Percentiles rank a stretch among this genome's conserved stretches.
phyloP scores from a whole-genome alignment of 2,888 invertebrate genomes.

The Lepas anatifera region DNA sequence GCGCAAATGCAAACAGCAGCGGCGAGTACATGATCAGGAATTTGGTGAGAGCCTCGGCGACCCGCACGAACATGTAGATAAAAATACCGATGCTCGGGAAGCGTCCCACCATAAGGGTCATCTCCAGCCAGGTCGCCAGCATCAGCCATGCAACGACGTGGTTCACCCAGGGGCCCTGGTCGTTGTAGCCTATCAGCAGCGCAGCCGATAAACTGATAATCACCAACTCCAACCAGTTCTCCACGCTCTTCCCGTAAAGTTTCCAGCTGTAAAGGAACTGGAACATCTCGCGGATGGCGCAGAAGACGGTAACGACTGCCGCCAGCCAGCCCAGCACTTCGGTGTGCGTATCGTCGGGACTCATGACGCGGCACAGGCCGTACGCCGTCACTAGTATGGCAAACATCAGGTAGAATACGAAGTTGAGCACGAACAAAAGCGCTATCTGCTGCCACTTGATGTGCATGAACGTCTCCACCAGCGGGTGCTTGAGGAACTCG shows the following conservation, averaged over 20 bases:
- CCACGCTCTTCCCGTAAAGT: conserved; percentile 41
- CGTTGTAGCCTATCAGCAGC: conserved; percentile 32
- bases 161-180: conserved; percentile 32
- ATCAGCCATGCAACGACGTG: conserved; percentile 43
- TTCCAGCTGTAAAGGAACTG: conserved; percentile 41
- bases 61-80: conserved; percentile 47
- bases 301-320: not conserved
- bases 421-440: conserved; percentile 42
- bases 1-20: conserved; percentile 43
- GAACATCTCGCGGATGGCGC: conserved; percentile 27
- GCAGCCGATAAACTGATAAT: conserved; percentile 38
- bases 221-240: conserved; percentile 45
- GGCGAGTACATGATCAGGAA: conserved; percentile 37
- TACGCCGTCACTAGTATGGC: conserved; percentile 41
- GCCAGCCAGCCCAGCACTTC: not conserved
- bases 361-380: conserved; percentile 25
- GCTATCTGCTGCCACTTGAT: conserved; percentile 45
- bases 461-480: conserved; percentile 44
- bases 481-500: conserved; percentile 42
- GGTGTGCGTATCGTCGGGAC: not conserved
- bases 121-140: conserved; percentile 43
- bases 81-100: conserved; percentile 46
- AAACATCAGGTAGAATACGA: conserved; percentile 40
- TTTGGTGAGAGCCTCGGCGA: conserved; percentile 43
- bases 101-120: conserved; percentile 44